Percentiles rank a stretch among this genome's conserved stretches.
phyloP scores from a whole-genome alignment of 2,113 vertebrate species.

The Elachura formosa region DNA sequence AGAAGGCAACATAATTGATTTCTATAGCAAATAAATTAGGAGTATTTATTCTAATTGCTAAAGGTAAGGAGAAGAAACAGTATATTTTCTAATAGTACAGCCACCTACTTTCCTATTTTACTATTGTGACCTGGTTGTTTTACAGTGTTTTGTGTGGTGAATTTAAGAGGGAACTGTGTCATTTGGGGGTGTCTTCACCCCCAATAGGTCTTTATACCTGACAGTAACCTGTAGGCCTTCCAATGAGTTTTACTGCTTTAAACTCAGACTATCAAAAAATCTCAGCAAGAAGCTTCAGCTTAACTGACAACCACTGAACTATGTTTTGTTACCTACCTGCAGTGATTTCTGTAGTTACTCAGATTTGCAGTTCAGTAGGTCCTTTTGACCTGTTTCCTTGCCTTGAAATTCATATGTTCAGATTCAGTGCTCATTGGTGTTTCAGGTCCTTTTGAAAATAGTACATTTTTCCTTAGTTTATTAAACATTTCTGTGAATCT shows the following conservation, averaged over 20 bases:
- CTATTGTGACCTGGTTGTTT: neutral
- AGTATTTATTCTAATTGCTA: neutral
- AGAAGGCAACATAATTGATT: neutral
- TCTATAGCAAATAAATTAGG: neutral
- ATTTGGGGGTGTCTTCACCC: neutral
- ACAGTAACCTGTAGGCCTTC: neutral
- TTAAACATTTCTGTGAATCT: neutral
- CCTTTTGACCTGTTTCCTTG: neutral
- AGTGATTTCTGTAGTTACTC: neutral
- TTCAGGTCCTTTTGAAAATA: neutral
- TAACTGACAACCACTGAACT: neutral
- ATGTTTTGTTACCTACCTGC: neutral
- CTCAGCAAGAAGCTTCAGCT: neutral
- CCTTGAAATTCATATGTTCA: neutral
- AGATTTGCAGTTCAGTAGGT: neutral
- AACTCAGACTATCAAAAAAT: neutral
- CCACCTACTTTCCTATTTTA: neutral
- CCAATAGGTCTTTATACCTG: neutral
- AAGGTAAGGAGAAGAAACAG: neutral
- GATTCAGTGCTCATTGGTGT: neutral
- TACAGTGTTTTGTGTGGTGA: neutral
- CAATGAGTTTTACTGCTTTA: neutral
- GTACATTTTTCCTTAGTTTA: neutral
- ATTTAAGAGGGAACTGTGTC: neutral
- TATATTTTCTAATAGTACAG: neutral